phyloP scores from a whole-genome alignment of 2,888 invertebrate species.

The Blastobasis lacticolella region DNA sequence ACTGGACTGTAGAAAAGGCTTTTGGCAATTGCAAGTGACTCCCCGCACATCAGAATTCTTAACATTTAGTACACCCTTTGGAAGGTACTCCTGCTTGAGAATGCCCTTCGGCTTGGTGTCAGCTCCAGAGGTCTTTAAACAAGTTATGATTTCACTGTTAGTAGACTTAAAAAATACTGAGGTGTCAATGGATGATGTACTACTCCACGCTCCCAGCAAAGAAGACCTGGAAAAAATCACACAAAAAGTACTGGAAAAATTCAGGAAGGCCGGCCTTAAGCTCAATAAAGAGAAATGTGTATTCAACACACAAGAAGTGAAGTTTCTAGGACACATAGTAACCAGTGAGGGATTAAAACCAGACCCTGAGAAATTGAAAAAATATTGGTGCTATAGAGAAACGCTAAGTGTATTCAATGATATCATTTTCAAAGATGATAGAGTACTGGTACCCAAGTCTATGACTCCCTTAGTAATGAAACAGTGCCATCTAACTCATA shows the following conservation, averaged over 20 bases:
- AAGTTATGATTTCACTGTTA: constrained; percentile 10
- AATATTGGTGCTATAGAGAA: constrained; percentile 9
- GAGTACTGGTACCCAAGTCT: constrained; percentile 2
- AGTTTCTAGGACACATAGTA: no score
- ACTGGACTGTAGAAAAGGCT: constrained; percentile 4
- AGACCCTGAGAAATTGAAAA: constrained; percentile 2
- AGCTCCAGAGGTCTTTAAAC: constrained; percentile 8
- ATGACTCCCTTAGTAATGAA: constrained; percentile 4
- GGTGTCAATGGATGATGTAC: constrained; percentile 6
- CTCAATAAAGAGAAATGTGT: constrained; percentile 10
- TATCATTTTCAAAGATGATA: constrained; percentile 6
- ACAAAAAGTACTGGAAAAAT: neutral
- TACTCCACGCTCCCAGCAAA: constrained; percentile 8
- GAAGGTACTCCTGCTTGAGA: constrained; percentile 12
- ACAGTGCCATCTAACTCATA: neutral
- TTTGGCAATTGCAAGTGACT: constrained; percentile 6
- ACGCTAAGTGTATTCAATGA: constrained; percentile 2
- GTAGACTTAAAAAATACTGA: constrained; percentile 7
- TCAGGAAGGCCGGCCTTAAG: constrained; percentile 9
- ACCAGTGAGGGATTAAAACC: no score
- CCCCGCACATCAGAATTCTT: constrained; percentile 8
- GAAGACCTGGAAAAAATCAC: neutral
- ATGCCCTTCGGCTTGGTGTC: constrained; percentile 13
- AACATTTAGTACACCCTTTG: constrained; percentile 9
- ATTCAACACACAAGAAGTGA: constrained; percentile 4